These are phyloP conservation scores for Carcinoscorpius rotundicauda DNA, from an alignment of 1,140 invertebrate species.

Conservation along the genomic window DNA sequence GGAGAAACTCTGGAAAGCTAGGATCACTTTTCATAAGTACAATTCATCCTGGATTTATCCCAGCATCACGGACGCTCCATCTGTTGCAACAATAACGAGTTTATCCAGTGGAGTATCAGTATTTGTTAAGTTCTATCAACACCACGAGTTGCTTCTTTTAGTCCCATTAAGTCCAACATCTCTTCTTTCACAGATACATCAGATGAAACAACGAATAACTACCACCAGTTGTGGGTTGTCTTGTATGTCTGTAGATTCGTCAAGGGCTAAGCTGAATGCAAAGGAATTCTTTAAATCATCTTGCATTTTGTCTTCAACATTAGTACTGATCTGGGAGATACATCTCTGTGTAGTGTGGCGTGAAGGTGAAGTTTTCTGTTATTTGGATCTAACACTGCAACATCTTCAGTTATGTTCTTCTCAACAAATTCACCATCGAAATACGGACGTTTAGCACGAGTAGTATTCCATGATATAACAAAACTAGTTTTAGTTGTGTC, in stretches of 20 bases:
- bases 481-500: too few relatives aligned
- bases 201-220: slow-evolving; percentile 12
- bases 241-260: slow-evolving; percentile 7
- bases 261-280: slow-evolving; percentile 5
- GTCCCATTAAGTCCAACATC: slow-evolving; percentile 8
- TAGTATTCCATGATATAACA: too few relatives aligned
- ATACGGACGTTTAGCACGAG: slow-evolving; percentile 13
- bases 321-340: slow-evolving; percentile 6
- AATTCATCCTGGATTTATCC: too few relatives aligned
- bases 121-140: neutral
- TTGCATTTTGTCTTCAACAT: slow-evolving; percentile 5
- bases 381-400: slow-evolving; percentile 18
- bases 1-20: too few relatives aligned
- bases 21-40: too few relatives aligned
- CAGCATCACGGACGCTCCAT: too few relatives aligned
- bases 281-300: slow-evolving; percentile 13
- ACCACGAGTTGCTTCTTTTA: slow-evolving; percentile 7
- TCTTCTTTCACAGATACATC: slow-evolving; percentile 7
- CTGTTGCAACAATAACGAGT: too few relatives aligned
- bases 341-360: slow-evolving; percentile 10
- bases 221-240: slow-evolving; percentile 9
- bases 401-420: slow-evolving; percentile 13
- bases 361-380: slow-evolving; percentile 15
- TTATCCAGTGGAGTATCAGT: too few relatives aligned
- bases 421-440: slow-evolving; percentile 16